Evolutionary conservation across 2,888 invertebrate species (phyloP), one percentile per base, ranked within the genome.

Genomic region (Cryptosula pallasiana): DNA sequence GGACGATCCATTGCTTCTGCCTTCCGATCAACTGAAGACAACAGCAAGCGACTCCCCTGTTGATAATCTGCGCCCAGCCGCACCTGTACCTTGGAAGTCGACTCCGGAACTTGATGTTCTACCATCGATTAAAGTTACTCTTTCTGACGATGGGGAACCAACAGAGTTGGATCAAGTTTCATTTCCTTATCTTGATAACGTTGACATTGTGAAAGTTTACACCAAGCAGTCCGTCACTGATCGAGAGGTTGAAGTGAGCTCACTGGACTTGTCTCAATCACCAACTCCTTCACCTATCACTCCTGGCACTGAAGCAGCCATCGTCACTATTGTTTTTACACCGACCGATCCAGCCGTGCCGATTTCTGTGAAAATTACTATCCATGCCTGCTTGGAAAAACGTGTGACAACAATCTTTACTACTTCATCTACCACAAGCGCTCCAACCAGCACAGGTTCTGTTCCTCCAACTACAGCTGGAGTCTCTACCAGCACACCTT

Each of bases 361-460:
- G 5, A 25, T 57, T 23, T 16, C 20, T 5, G 57, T 57, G 13
- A 16, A 57, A 57, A 5, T 57, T 25, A 23, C 5, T 25, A 25
- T 57, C 23, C n/a, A 16, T 25, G 57, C 57, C n/a, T 57, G 57
- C 25, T 57, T 57, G 57, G 20, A 45, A 45, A 57, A 57, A 25
- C 20, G 5, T 16, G 5, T 57, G n/a, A 45, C 45, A 13, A 45
- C 45, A 20, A 20, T 45, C 9, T 13, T 20, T 5, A 13, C 45
- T 13, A 20, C 45, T 45, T 5, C 45, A 5, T 13, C 45, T 20
- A 45, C 45, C 45, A 45, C 45, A 13, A 20, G 9, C 45, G 45
- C 9, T 45, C 45, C 45, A 45, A 45, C 45, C 20, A 45, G 9
- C 45, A 20, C 9, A 45, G 20, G 45, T 20, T n/a, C n/a, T n/a